phyloP scores from a whole-genome alignment of 2,113 vertebrate genomes.

The Psophia crepitans region DNA sequence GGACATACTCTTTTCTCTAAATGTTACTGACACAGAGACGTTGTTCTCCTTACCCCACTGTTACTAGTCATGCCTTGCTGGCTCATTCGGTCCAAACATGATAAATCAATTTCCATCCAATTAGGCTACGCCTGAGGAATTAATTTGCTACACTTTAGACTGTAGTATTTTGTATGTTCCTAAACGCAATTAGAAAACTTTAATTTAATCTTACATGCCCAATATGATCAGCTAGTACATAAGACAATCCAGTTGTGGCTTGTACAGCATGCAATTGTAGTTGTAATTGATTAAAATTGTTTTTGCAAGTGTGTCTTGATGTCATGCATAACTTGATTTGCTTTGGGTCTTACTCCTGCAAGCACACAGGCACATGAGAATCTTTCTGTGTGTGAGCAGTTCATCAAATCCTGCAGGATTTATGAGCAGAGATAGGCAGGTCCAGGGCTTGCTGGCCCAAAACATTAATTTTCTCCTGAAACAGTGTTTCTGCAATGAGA shows the following conservation, averaged over 20 bases:
- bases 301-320: constrained; percentile 52
- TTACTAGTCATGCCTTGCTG: constrained; percentile 42
- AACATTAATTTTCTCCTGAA: not conserved
- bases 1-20: not conserved
- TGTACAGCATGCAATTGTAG: constrained; percentile 39
- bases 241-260: constrained; percentile 37
- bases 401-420: not conserved
- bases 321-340: constrained; percentile 38
- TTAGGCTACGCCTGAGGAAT: constrained; percentile 65
- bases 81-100: constrained; percentile 63
- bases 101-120: constrained; percentile 71
- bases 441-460: not conserved
- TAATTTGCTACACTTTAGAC: constrained; percentile 61
- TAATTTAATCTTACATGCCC: constrained; percentile 68
- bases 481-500: not conserved
- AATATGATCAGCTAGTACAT: constrained; percentile 40
- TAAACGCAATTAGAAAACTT: constrained; percentile 60
- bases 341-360: not conserved
- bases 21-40: not conserved
- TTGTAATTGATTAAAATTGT: constrained; percentile 57
- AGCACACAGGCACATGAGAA: not conserved
- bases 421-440: not conserved
- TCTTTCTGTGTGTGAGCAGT: not conserved
- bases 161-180: constrained; percentile 55
- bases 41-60: constrained; percentile 15